A percentile compares a stretch with the other conserved stretches of the same genome.
Evolutionary conservation across 2,113 vertebrate genomes (phyloP).

Genomic region (Rissa tridactyla): DNA sequence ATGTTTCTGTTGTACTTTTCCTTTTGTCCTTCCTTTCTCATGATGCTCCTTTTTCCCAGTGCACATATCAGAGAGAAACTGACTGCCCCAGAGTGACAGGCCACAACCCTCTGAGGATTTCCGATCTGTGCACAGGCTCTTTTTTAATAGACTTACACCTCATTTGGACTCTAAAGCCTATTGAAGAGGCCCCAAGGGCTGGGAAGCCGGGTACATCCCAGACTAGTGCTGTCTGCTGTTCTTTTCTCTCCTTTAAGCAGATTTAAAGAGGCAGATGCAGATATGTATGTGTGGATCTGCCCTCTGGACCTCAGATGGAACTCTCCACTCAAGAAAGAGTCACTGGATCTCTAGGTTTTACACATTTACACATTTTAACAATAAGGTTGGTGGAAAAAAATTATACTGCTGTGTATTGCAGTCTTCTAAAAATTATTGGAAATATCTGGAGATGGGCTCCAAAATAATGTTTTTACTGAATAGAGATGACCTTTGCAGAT

Average conservation of each 20-base stretch:
- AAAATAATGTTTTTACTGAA: not conserved
- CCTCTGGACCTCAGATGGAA: not conserved
- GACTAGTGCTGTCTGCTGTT: conserved; percentile 69
- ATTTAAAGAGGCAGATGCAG: conserved; percentile 69
- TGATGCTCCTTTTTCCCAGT: not conserved
- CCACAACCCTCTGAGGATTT: conserved; percentile 77
- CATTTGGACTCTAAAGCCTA: conserved; percentile 86
- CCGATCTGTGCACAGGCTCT: conserved; percentile 80
- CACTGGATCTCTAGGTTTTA: not conserved
- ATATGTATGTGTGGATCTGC: not conserved
- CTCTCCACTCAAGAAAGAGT: not conserved
- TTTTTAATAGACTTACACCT: conserved; percentile 90
- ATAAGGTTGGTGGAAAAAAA: not conserved
- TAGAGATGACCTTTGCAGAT: not conserved
- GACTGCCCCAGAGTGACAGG: conserved; percentile 81
- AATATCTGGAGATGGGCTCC: not conserved
- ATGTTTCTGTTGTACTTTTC: not conserved
- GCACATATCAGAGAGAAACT: conserved; percentile 77
- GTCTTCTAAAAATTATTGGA: not conserved
- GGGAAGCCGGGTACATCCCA: conserved; percentile 64
- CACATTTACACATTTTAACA: not conserved
- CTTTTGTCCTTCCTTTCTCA: not conserved
- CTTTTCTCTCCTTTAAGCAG: conserved; percentile 67
- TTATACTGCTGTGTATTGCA: not conserved
- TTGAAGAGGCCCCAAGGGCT: conserved; percentile 81